phyloP scores from a whole-genome alignment of 1,140 invertebrate genomes.

The Drosophila saltans region DNA sequence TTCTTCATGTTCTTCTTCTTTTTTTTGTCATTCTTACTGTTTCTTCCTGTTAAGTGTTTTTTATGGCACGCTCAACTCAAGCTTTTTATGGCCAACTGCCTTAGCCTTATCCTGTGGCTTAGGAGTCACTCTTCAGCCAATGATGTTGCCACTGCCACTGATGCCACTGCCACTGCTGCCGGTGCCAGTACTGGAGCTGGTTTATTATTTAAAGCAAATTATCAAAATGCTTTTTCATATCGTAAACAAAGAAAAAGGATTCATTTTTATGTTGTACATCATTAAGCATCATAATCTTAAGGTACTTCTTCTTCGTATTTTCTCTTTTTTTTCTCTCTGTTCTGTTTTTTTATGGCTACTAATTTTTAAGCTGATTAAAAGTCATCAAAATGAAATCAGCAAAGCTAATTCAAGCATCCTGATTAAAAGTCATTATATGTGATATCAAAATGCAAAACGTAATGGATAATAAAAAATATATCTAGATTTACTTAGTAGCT shows the following conservation, averaged over 20 bases:
- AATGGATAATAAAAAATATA: too few species aligned
- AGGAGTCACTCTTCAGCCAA: slow-evolving; percentile 8
- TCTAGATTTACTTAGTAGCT: too few species aligned
- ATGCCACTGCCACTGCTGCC: neutral
- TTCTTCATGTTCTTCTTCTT: neutral
- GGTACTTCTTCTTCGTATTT: neutral
- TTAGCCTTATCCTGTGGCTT: slow-evolving; percentile 22
- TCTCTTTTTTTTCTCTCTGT: neutral
- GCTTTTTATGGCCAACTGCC: slow-evolving; percentile 57
- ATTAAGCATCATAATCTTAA: slow-evolving; percentile 54
- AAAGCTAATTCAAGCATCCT: slow-evolving; percentile 13
- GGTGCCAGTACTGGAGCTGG: slow-evolving; percentile 15
- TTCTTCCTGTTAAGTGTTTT: slow-evolving; percentile 53
- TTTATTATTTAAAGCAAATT: slow-evolving; percentile 62
- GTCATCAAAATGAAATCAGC: slow-evolving; percentile 53
- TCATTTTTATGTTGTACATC: slow-evolving; percentile 61
- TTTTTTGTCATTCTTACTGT: slow-evolving; percentile 10
- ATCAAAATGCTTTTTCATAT: slow-evolving; percentile 60
- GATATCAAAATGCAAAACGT: neutral
- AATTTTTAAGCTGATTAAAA: slow-evolving; percentile 64
- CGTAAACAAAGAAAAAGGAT: slow-evolving; percentile 45
- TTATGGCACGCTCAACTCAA: slow-evolving; percentile 52
- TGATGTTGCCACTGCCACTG: slow-evolving; percentile 2
- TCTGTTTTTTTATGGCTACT: slow-evolving; percentile 48
- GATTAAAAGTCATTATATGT: slow-evolving; percentile 12